A percentile compares a stretch with the other conserved stretches of the same genome.
Evolutionary conservation across 2,888 invertebrate species (phyloP).

Genomic region (Pediacus dermestoides): DNA sequence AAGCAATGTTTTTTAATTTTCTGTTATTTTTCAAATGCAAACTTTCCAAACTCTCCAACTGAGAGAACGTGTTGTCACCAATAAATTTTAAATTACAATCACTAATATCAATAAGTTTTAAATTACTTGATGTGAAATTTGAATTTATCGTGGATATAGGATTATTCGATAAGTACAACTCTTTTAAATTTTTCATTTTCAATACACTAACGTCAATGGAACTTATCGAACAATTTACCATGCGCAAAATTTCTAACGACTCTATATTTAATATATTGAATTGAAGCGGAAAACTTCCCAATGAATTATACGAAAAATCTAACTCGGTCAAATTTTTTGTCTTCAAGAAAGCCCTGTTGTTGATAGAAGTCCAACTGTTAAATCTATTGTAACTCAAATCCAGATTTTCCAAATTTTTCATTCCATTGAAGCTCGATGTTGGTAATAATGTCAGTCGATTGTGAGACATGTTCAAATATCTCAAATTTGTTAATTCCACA

Average conservation of each 20-base stretch:
- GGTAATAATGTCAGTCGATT: slow-evolving; percentile 23
- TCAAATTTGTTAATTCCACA: slow-evolving; percentile 52
- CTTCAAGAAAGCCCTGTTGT: slow-evolving; percentile 48
- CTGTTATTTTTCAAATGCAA: slow-evolving; percentile 63
- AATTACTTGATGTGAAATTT: slow-evolving; percentile 31
- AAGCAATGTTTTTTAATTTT: slow-evolving; percentile 48
- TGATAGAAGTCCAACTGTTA: neutral
- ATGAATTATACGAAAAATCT: slow-evolving; percentile 63
- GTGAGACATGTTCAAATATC: slow-evolving; percentile 54
- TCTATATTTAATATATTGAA: slow-evolving; percentile 54
- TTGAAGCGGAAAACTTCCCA: slow-evolving; percentile 43
- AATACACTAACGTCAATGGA: slow-evolving; percentile 53
- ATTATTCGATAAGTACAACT: slow-evolving; percentile 52
- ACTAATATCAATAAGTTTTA: slow-evolving; percentile 55
- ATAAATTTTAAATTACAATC: slow-evolving; percentile 56
- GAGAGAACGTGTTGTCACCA: slow-evolving; percentile 54
- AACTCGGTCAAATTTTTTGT: slow-evolving; percentile 56
- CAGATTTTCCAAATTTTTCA: slow-evolving; percentile 54
- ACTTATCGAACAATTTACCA: slow-evolving; percentile 61
- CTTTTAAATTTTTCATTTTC: slow-evolving; percentile 54
- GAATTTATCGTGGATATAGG: slow-evolving; percentile 33
- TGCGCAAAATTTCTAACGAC: slow-evolving; percentile 57
- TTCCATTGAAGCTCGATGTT: slow-evolving; percentile 39
- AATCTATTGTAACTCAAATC: slow-evolving; percentile 57
- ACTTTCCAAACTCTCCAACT: slow-evolving; percentile 57